Percentiles rank a stretch among this genome's conserved stretches.
These are phyloP conservation scores for Tanypteryx hageni DNA, from an alignment of 2,888 invertebrate genomes.

Conservation along the genomic window DNA sequence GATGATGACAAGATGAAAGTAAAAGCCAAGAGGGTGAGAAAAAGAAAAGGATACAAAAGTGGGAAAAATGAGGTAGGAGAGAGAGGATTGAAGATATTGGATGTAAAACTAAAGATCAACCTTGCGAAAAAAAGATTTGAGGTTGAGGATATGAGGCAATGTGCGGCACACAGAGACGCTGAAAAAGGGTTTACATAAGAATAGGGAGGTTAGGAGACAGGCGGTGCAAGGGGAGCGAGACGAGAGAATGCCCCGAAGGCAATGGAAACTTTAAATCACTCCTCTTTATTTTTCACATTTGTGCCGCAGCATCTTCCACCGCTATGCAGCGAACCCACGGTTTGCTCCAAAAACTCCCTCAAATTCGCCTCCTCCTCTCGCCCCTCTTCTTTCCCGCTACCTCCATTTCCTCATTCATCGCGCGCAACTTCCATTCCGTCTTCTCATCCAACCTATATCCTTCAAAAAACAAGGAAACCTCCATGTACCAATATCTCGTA, in stretches of 20 bases:
- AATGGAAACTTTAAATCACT: slow-evolving; percentile 21
- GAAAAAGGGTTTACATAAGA: not conserved
- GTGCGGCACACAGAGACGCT: not conserved
- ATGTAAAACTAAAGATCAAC: too few species aligned
- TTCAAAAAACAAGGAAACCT: not conserved
- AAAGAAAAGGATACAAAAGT: not conserved
- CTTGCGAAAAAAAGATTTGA: not conserved
- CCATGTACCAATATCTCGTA: too few species aligned
- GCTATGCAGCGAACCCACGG: not conserved
- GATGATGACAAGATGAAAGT: not conserved
- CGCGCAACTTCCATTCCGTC: not conserved
- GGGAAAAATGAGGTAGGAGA: not conserved
- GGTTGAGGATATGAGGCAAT: not conserved
- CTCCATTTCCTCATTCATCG: not conserved
- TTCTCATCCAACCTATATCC: not conserved
- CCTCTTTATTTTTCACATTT: not conserved
- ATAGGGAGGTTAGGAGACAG: not conserved
- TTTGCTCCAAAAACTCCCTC: not conserved
- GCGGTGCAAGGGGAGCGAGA: not conserved
- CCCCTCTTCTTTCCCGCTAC: not conserved
- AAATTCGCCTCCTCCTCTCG: not conserved
- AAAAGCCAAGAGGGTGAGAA: not conserved
- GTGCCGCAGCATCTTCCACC: not conserved
- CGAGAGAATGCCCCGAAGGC: not conserved
- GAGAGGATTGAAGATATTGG: too few species aligned